Conservation (phyloP, 2,113 vertebrate genomes). For the Mugil cephalus region DNA sequence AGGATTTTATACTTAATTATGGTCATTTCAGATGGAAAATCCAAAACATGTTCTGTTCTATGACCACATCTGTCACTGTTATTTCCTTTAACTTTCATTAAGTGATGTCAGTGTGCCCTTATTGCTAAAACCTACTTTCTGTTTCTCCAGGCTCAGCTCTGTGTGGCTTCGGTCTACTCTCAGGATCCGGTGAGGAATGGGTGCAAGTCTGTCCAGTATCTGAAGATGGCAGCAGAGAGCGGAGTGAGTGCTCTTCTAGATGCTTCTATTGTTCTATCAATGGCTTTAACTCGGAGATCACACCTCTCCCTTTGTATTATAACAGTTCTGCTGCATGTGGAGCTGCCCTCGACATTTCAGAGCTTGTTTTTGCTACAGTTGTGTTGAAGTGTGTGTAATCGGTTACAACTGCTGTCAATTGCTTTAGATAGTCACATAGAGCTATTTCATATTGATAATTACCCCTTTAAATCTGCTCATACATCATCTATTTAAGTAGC, state of each 20-base stretch:
- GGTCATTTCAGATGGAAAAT: too few relatives aligned
- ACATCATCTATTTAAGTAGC: too few relatives aligned
- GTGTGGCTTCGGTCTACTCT: constrained; percentile 89
- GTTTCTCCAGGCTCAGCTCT: constrained; percentile 89
- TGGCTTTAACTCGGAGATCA: background rate
- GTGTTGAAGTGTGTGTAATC: background rate
- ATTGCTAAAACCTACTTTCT: background rate
- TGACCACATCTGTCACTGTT: background rate
- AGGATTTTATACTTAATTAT: too few relatives aligned
- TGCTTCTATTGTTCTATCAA: constrained; percentile 47
- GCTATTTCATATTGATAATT: too few relatives aligned
- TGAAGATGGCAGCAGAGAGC: constrained; percentile 88
- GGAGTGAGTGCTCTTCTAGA: constrained; percentile 79
- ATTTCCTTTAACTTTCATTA: rapidly evolving
- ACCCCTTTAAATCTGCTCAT: too few relatives aligned
- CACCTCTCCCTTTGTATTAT: background rate
- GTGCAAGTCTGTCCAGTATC: constrained; percentile 85
- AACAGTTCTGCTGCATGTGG: background rate
- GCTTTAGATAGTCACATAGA: too few relatives aligned
- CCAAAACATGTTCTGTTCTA: too few relatives aligned
- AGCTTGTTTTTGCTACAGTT: background rate
- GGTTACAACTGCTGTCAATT: background rate
- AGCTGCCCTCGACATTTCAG: background rate
- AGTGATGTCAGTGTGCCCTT: background rate
- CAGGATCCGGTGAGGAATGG: constrained; percentile 80